Percentiles rank a stretch among this genome's conserved stretches.
phyloP scores from a whole-genome alignment of 1,140 invertebrate genomes.

The Chironomus tepperi region DNA sequence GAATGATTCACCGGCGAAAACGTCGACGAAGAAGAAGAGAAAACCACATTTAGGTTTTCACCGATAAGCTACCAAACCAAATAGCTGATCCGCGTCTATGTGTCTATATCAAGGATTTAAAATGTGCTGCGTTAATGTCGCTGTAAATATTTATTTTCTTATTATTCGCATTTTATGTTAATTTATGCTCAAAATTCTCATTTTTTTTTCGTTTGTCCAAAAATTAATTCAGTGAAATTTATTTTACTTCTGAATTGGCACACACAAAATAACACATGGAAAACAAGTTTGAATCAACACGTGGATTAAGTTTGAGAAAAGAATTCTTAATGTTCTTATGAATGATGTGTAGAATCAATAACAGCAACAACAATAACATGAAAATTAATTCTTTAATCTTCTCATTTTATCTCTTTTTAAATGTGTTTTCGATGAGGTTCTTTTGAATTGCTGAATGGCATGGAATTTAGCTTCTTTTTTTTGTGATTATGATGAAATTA shows the following conservation, averaged over 20 bases:
- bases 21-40: no score
- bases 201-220: no score
- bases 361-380: not conserved
- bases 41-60: no score
- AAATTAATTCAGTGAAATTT: not conserved
- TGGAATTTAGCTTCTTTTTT: no score
- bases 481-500: no score
- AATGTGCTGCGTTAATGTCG: not conserved
- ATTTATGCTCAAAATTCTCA: no score
- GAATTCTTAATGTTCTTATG: not conserved
- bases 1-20: not conserved
- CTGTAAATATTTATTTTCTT: not conserved
- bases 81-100: not conserved
- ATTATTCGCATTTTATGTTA: no score
- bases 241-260: not conserved
- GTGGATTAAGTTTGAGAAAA: not conserved
- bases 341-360: not conserved
- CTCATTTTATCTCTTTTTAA: not conserved
- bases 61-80: no score
- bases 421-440: not conserved
- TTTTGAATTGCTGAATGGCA: not conserved
- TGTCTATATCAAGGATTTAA: not conserved
- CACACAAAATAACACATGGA: not conserved
- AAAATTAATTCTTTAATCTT: not conserved
- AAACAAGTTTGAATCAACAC: not conserved